Evolutionary conservation across 1,140 invertebrate genomes (phyloP).

Genomic region (Nixonia krombeini): DNA sequence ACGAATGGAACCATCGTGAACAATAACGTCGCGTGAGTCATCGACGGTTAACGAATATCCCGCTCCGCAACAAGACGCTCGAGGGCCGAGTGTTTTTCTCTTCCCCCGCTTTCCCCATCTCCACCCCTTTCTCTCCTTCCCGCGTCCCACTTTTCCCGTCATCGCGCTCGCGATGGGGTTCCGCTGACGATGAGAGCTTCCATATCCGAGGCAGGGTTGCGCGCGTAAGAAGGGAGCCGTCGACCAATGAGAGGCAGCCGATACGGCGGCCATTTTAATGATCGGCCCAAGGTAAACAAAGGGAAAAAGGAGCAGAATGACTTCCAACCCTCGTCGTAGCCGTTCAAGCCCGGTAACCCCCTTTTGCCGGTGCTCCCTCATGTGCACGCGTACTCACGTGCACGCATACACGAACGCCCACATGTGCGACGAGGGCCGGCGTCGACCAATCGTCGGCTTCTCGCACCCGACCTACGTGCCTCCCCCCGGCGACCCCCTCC

Average conservation of each 20-base stretch:
- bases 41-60: too few species aligned
- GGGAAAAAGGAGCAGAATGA: constrained; percentile 66
- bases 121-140: too few species aligned
- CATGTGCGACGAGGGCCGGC: constrained; percentile 57
- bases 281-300: constrained; percentile 71
- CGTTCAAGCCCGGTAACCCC: constrained; percentile 60
- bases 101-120: constrained; percentile 9
- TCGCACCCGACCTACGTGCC: constrained; percentile 42
- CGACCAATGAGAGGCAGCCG: constrained; percentile 65
- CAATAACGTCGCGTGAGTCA: too few species aligned
- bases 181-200: constrained; percentile 56
- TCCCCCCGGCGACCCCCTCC: constrained; percentile 22
- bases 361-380: constrained; percentile 28
- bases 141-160: constrained; percentile 15
- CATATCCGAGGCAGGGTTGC: constrained; percentile 54
- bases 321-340: constrained; percentile 61
- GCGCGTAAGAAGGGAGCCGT: constrained; percentile 50
- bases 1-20: too few species aligned
- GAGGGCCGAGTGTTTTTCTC: too few species aligned
- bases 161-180: neutral
- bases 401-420: constrained; percentile 58
- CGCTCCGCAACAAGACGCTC: too few species aligned
- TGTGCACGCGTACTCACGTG: constrained; percentile 42
- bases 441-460: constrained; percentile 64
- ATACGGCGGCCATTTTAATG: constrained; percentile 72